A percentile compares a stretch with the other conserved stretches of the same genome.
Evolutionary conservation across 2,888 invertebrate species (phyloP).

Genomic region (Trichogramma evanescens): DNA sequence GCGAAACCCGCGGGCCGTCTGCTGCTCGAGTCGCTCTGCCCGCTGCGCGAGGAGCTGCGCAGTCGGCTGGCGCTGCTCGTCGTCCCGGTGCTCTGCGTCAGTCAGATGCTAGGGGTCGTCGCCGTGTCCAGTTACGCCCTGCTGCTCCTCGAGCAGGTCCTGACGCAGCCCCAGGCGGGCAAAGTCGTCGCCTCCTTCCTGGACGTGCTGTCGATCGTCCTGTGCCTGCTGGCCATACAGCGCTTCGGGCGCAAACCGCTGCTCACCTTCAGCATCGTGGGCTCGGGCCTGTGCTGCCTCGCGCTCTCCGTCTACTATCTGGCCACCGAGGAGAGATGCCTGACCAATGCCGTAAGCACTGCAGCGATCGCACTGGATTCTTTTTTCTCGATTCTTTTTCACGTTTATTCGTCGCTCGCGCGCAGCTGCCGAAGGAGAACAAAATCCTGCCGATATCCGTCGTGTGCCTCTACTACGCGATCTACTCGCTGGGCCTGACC

Average conservation of each 20-base stretch:
- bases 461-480: conserved; percentile 24
- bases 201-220: conserved; percentile 19
- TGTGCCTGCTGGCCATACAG: conserved; percentile 25
- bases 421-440: conserved; percentile 1
- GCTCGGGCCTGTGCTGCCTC: conserved; percentile 25
- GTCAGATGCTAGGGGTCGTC: conserved; percentile 26
- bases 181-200: conserved; percentile 20
- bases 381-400: too few relatives aligned
- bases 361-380: neutral
- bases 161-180: conserved; percentile 16
- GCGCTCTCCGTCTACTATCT: conserved; percentile 20
- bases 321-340: neutral
- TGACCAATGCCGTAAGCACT: neutral
- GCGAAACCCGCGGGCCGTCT: neutral
- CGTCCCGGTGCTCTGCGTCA: conserved; percentile 20
- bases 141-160: conserved; percentile 12
- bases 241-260: conserved; percentile 21
- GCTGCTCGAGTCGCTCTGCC: conserved; percentile 7
- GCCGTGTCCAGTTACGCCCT: conserved; percentile 25
- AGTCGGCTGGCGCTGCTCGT: neutral
- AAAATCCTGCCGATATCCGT: conserved; percentile 12
- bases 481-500: conserved; percentile 26
- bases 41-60: neutral
- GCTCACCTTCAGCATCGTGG: conserved; percentile 22
- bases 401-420: too few relatives aligned